Base-by-base conservation (phyloP, 2,113 vertebrate species). In the Sinosuthora webbiana region DNA sequence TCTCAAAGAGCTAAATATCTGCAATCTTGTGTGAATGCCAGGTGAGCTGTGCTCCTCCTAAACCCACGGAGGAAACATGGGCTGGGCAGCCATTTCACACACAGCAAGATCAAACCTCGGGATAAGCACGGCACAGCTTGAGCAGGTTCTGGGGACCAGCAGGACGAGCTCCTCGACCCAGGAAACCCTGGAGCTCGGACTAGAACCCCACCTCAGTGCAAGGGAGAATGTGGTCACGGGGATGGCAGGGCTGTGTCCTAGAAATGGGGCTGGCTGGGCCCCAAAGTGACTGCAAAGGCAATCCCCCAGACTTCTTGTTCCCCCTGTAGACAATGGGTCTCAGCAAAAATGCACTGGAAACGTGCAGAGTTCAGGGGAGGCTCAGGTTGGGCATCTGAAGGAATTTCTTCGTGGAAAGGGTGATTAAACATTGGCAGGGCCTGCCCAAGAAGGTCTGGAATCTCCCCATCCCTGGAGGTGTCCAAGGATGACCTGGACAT, bases 91-190 rank as follows among this genome's bases (percentile, higher is more conserved):
- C 44, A 56, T 20, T 44, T 53, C 68, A 45, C 69, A 77, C 65
- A 4, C 6, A 69, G 16, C 3, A 24, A 7, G 15, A 35, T 28
- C n/a, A 13, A 31, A 21, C 35, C 64, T n/a, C 7, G n/a, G 35
- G 24, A 30, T 12, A 33, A 70, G 35, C 52, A 74, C 0, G 0
- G 53, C 47, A 31, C 53, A 57, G 37, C 5, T 31, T 13, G 17
- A 80, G 63, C 76, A 83, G 50, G 11, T 28, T 57, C 53, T 57
- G 41, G 44, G 70, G 13, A 63, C 41, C 81, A 89, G 83, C 71
- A 81, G 73, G 25, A 80, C 3, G 0, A 4, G 17, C 20, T n/a
- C n/a, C 19, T 15, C 4, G 0, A 5, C 11, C 11, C 0, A 0
- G 50, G 37, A 70, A 88, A 50, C 9, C 15, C 45, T 15, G 30